Conservation (phyloP, 2,797 vertebrate species). For the Emys orbicularis region DNA sequence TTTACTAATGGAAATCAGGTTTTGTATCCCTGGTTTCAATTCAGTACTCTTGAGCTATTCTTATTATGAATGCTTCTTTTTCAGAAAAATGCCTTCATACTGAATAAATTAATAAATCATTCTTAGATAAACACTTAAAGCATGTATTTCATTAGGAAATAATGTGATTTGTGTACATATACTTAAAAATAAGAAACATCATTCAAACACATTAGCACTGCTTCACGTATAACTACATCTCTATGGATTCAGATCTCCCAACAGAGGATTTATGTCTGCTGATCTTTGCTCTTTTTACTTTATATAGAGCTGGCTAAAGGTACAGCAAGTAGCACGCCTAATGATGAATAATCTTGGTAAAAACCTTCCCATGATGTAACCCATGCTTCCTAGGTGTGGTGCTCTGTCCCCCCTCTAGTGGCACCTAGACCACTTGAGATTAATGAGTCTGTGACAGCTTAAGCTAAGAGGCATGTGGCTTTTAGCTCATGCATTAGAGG, state of each 20-base stretch:
- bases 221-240: neutral
- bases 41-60: neutral
- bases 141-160: neutral
- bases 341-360: neutral
- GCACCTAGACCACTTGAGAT: too few relatives aligned
- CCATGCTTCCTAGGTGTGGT: too few relatives aligned
- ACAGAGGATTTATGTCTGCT: neutral
- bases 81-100: slow-evolving; percentile 39
- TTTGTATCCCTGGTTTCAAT: slow-evolving; percentile 10
- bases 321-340: neutral
- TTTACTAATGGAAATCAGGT: slow-evolving; percentile 34
- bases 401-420: too few relatives aligned
- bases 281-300: neutral
- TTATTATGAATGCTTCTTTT: slow-evolving; percentile 15
- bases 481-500: too few relatives aligned
- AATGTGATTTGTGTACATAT: neutral
- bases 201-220: neutral
- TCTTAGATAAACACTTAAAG: neutral
- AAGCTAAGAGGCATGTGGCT: too few relatives aligned
- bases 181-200: neutral
- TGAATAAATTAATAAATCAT: neutral
- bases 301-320: neutral
- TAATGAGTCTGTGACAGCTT: too few relatives aligned
- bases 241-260: neutral
- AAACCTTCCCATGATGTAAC: neutral